These are phyloP conservation scores for Lordiphosa andalusiaca DNA, from an alignment of 2,888 invertebrate genomes.

Conservation along the genomic window DNA sequence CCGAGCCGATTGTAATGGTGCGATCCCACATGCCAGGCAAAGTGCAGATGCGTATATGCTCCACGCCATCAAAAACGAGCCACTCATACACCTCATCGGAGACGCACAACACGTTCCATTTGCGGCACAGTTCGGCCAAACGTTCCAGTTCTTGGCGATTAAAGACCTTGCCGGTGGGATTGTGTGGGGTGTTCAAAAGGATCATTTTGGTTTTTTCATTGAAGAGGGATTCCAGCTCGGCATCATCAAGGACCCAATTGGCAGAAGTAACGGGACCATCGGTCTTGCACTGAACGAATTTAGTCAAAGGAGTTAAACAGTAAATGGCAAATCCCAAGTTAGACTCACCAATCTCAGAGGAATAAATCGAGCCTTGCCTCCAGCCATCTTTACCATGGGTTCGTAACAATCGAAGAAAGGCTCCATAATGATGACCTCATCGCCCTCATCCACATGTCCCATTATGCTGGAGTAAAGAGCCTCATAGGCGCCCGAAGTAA, in stretches of 20 bases:
- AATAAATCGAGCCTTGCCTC: slow-evolving; percentile 92
- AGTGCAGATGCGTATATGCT: slow-evolving; percentile 96
- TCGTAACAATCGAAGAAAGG: slow-evolving; percentile 99
- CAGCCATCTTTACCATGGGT: slow-evolving; percentile 94
- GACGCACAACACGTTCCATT: slow-evolving; percentile 94
- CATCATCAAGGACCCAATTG: slow-evolving; percentile 93
- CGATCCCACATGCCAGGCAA: slow-evolving; percentile 99
- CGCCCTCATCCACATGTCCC: slow-evolving; percentile 91
- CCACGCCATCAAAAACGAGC: slow-evolving; percentile 91
- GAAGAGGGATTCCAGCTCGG: slow-evolving; percentile 90
- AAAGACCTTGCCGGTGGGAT: slow-evolving; percentile 95
- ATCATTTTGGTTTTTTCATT: slow-evolving; percentile 95
- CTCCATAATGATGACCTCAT: slow-evolving; percentile 97
- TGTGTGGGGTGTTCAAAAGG: slow-evolving; percentile 98
- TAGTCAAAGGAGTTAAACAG: not conserved
- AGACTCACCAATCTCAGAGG: slow-evolving; percentile 88
- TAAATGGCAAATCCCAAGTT: not conserved
- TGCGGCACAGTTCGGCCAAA: slow-evolving; percentile 94
- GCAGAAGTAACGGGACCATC: slow-evolving; percentile 83
- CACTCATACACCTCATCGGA: slow-evolving; percentile 99
- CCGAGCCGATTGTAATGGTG: slow-evolving; percentile 97
- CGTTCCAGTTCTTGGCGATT: slow-evolving; percentile 84
- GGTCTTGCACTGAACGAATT: slow-evolving; percentile 61
- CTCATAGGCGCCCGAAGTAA: slow-evolving; percentile 97
- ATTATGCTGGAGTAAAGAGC: slow-evolving; percentile 92